phyloP scores from a whole-genome alignment of 2,797 vertebrate species.

The Fistularia commersonii region DNA sequence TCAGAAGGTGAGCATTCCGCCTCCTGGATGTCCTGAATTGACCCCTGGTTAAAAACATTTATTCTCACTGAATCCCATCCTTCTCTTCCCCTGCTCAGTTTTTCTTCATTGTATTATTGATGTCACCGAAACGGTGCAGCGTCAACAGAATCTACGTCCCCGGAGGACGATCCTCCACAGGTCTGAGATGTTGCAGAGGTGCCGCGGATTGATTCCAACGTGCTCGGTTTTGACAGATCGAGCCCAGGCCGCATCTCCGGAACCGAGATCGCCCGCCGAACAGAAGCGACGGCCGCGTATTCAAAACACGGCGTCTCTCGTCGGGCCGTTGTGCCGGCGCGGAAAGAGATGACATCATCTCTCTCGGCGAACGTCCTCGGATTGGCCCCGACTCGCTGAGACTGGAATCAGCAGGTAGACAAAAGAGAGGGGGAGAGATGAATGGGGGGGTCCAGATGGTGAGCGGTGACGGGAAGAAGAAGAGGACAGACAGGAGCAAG shows the following conservation, averaged over 20 bases:
- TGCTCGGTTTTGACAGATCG: slow-evolving; percentile 4
- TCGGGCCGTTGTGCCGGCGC: slow-evolving; percentile 44
- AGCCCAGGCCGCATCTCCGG: slow-evolving; percentile 5
- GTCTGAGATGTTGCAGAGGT: too few species aligned
- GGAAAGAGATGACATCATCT: slow-evolving; percentile 71
- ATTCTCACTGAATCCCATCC: too few species aligned
- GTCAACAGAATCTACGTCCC: too few species aligned
- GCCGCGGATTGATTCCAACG: too few species aligned
- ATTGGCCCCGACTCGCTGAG: slow-evolving; percentile 53
- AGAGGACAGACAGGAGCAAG: slow-evolving; percentile 4
- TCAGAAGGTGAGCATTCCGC: too few species aligned
- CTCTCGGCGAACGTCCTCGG: slow-evolving; percentile 54
- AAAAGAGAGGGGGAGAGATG: slow-evolving; percentile 38
- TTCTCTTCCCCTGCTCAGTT: too few species aligned
- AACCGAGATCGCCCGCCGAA: slow-evolving; percentile 27
- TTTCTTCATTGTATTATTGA: too few species aligned
- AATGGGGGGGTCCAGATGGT: slow-evolving; percentile 44
- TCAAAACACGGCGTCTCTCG: slow-evolving; percentile 39
- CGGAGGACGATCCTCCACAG: too few species aligned
- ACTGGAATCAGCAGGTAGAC: slow-evolving; percentile 61
- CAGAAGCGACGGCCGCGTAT: slow-evolving; percentile 29
- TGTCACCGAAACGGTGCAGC: too few species aligned
- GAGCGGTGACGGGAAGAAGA: slow-evolving; percentile 23
- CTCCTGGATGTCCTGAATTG: too few species aligned
- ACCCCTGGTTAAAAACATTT: too few species aligned